phyloP scores from a whole-genome alignment of 2,113 vertebrate genomes.

The Platichthys stellatus region DNA sequence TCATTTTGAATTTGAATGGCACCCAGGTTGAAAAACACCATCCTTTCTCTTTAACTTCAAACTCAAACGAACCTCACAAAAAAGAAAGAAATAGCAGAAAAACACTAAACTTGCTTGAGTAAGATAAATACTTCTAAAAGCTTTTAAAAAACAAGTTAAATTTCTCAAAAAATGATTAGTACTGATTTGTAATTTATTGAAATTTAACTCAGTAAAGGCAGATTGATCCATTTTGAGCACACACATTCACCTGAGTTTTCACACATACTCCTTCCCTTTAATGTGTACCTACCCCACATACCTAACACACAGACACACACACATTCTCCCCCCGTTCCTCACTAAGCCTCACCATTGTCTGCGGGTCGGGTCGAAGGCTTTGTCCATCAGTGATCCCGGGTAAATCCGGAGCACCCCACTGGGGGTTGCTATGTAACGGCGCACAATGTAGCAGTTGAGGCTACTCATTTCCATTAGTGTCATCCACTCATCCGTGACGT shows the following conservation, averaged over 20 bases:
- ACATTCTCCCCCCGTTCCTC: constrained; percentile 24
- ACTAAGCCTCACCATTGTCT: constrained; percentile 95
- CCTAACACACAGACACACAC: background rate
- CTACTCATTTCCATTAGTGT: constrained; percentile 98
- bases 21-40: too few relatives aligned
- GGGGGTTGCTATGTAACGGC: constrained; percentile 99
- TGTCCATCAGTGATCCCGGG: constrained; percentile 99
- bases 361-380: constrained; percentile 99
- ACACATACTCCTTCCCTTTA: constrained; percentile 9
- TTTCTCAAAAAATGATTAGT: too few relatives aligned
- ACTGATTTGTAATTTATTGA: too few relatives aligned
- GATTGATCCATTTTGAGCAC: too few relatives aligned
- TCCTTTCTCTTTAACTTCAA: too few relatives aligned
- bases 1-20: too few relatives aligned
- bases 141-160: too few relatives aligned
- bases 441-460: constrained; percentile 99
- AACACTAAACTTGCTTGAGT: too few relatives aligned
- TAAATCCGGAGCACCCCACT: constrained; percentile 99
- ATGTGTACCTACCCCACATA: background rate
- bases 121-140: too few relatives aligned
- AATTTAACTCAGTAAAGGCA: too few relatives aligned
- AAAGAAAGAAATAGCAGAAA: too few relatives aligned
- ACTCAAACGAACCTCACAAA: too few relatives aligned
- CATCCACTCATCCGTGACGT: constrained; percentile 99
- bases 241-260: background rate